Evolutionary conservation across 2,888 invertebrate genomes (phyloP).

Genomic region (Bellardia bayeri): DNA sequence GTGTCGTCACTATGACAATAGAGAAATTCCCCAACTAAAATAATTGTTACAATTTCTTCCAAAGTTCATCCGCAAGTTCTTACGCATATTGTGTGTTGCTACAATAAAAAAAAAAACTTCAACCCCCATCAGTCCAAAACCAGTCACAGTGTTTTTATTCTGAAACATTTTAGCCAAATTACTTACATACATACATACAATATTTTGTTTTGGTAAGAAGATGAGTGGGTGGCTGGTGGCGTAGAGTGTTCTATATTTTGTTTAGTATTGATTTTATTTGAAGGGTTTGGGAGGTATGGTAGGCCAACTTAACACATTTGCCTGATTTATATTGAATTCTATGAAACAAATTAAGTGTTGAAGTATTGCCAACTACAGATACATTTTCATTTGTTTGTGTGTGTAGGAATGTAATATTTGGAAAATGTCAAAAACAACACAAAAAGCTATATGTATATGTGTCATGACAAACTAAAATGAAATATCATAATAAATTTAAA

Average conservation of each 20-base stretch:
- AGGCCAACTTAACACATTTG: background rate
- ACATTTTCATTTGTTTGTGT: background rate
- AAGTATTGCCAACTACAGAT: slow-evolving; percentile 21
- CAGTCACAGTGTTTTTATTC: background rate
- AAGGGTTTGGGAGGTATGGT: background rate
- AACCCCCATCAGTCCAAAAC: background rate
- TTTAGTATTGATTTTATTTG: slow-evolving; percentile 12
- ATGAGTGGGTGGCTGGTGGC: background rate
- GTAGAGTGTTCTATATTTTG: background rate
- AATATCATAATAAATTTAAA: background rate
- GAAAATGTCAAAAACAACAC: background rate
- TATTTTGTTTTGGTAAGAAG: background rate
- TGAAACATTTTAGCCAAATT: background rate
- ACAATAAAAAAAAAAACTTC: background rate
- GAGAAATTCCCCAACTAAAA: background rate
- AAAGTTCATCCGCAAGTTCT: slow-evolving; percentile 7
- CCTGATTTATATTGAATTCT: background rate
- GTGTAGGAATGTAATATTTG: background rate
- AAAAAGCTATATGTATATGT: slow-evolving; percentile 5
- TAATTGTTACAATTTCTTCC: background rate
- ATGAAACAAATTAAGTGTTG: slow-evolving; percentile 2
- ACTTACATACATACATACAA: background rate
- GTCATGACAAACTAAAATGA: background rate
- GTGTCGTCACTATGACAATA: slow-evolving; percentile 51
- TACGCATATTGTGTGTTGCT: background rate